A percentile compares a stretch with the other conserved stretches of the same genome.
These are phyloP conservation scores for Deilephila elpenor DNA, from an alignment of 2,888 invertebrate genomes.

Conservation along the genomic window DNA sequence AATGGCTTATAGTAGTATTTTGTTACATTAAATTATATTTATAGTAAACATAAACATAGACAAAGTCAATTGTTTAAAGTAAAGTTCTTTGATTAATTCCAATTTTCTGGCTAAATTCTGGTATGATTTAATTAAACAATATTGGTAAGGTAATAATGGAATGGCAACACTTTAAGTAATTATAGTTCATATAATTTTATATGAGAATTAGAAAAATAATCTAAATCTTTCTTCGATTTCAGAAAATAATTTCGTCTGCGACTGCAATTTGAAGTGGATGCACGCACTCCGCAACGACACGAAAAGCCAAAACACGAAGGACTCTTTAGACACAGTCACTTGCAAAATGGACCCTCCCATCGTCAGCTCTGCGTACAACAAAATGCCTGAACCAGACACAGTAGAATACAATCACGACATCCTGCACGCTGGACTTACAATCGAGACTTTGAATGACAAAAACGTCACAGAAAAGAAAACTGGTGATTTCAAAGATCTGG, in stretches of 20 bases:
- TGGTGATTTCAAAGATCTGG: conserved; percentile 52
- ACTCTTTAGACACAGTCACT: conserved; percentile 88
- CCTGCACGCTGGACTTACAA: conserved; percentile 67
- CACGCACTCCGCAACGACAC: conserved; percentile 90
- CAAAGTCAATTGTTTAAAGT: too few relatives aligned
- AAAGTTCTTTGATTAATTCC: too few relatives aligned
- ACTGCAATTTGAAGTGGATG: conserved; percentile 93
- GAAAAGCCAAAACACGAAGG: conserved; percentile 87
- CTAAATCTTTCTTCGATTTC: conserved; percentile 51
- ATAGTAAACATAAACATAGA: too few relatives aligned
- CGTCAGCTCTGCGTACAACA: conserved; percentile 78
- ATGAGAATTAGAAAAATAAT: not conserved
- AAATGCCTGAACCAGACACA: conserved; percentile 68
- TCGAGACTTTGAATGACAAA: conserved; percentile 68
- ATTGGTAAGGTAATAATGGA: too few relatives aligned
- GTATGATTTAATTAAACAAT: too few relatives aligned
- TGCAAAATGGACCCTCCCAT: conserved; percentile 87
- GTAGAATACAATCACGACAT: conserved; percentile 71
- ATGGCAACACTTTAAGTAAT: too few relatives aligned
- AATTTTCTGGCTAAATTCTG: too few relatives aligned
- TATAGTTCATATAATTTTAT: too few relatives aligned
- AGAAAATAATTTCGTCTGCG: conserved; percentile 94
- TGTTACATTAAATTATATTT: not conserved
- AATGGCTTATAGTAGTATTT: not conserved
- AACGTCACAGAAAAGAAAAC: conserved; percentile 67